These are phyloP conservation scores for Drosophila fungiperda DNA, from an alignment of 2,888 invertebrate genomes.

Conservation along the genomic window DNA sequence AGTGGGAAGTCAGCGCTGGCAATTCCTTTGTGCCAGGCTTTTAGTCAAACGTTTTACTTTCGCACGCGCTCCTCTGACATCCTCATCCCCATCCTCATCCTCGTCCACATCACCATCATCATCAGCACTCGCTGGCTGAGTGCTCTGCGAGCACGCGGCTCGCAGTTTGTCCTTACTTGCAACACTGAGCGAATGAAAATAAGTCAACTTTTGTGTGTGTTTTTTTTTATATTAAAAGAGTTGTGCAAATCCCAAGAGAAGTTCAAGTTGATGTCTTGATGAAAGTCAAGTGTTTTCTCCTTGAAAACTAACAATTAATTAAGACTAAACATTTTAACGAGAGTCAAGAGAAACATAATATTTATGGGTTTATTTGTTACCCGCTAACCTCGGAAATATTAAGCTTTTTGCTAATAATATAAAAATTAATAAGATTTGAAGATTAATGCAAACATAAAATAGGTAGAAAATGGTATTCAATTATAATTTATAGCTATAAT, in stretches of 20 bases:
- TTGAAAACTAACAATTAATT: background rate
- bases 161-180: constrained; percentile 1
- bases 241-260: background rate
- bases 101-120: background rate
- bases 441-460: background rate
- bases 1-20: constrained; percentile 52
- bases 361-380: background rate
- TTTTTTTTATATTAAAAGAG: background rate
- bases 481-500: background rate
- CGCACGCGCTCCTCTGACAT: constrained; percentile 51
- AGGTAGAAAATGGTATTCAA: no score
- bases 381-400: background rate
- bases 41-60: constrained; percentile 71
- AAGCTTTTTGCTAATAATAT: no score
- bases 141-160: constrained; percentile 19
- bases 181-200: constrained; percentile 31
- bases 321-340: background rate
- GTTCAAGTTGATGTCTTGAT: background rate
- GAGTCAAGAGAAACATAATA: background rate
- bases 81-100: no score
- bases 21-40: constrained; percentile 73
- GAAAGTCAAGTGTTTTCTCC: background rate
- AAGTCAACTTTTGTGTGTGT: background rate
- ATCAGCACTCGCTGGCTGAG: constrained; percentile 12
- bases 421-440: background rate